Percentiles rank a stretch among this genome's conserved stretches.
phyloP scores from a whole-genome alignment of 2,888 invertebrate genomes.

The Endotricha flammealis region DNA sequence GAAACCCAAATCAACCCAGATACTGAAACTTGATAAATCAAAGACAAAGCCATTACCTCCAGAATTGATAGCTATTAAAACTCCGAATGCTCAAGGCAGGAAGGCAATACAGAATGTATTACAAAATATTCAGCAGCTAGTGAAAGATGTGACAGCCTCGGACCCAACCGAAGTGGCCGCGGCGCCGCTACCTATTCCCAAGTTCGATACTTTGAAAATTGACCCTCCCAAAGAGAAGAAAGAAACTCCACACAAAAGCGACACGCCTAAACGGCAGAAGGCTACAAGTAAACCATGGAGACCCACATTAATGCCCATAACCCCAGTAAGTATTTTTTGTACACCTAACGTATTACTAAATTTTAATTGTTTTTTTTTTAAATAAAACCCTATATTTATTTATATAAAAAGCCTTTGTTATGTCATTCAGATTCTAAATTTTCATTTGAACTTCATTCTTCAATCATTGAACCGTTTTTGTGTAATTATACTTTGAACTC shows the following conservation, averaged over 20 bases:
- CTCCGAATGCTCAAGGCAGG: constrained; percentile 63
- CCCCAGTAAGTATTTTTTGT: constrained; percentile 52
- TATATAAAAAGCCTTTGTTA: no score
- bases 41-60: constrained; percentile 70
- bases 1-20: constrained; percentile 34
- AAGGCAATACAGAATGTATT: constrained; percentile 68
- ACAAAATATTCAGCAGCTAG: constrained; percentile 69
- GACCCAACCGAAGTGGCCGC: constrained; percentile 67
- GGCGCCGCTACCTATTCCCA: constrained; percentile 45
- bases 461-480: no score
- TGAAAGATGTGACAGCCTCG: constrained; percentile 65
- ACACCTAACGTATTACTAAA: no score
- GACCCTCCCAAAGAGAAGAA: constrained; percentile 49
- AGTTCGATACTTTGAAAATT: constrained; percentile 35
- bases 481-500: no score
- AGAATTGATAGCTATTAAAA: constrained; percentile 78
- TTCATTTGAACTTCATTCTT: no score
- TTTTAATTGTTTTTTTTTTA: no score
- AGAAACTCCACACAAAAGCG: constrained; percentile 35
- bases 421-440: no score
- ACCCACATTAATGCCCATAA: constrained; percentile 84
- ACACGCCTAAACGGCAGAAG: constrained; percentile 60
- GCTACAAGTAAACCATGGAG: constrained; percentile 83
- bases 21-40: constrained; percentile 44
- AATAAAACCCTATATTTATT: no score